Evolutionary conservation across 2,888 invertebrate species (phyloP).

Genomic region (Proisotoma minuta): DNA sequence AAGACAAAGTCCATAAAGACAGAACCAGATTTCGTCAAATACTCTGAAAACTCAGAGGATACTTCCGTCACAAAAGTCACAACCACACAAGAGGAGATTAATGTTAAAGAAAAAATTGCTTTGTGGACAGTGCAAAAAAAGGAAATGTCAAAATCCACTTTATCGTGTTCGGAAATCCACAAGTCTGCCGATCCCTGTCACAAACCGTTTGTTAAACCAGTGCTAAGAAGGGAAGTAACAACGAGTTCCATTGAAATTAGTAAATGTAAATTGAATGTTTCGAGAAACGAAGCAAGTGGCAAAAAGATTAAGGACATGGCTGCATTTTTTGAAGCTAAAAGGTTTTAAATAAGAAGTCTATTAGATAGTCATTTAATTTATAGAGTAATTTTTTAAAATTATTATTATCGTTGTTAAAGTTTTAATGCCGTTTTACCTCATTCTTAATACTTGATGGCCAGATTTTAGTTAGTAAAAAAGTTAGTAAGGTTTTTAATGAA

Average conservation of each 20-base stretch:
- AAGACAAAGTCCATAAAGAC: constrained; percentile 44
- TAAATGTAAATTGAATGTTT: constrained; percentile 20
- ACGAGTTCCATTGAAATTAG: constrained; percentile 40
- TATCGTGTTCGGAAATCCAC: constrained; percentile 5
- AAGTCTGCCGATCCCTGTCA: neutral
- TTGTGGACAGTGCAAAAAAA: constrained; percentile 38
- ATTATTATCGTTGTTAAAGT: too few relatives aligned
- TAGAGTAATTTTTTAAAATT: too few relatives aligned
- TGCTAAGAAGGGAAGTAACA: constrained; percentile 38
- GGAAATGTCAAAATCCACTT: constrained; percentile 8
- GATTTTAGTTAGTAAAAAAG: too few relatives aligned
- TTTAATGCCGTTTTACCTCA: too few relatives aligned
- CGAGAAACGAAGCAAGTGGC: constrained; percentile 27
- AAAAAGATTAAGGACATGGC: constrained; percentile 69
- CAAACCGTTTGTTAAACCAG: constrained; percentile 18
- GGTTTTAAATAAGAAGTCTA: too few relatives aligned
- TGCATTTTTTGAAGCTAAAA: constrained; percentile 69
- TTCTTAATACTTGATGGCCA: too few relatives aligned
- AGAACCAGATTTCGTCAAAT: constrained; percentile 29
- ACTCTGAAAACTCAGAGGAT: neutral
- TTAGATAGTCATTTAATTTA: too few relatives aligned
- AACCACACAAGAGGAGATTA: constrained; percentile 47
- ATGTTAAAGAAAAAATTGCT: constrained; percentile 49
- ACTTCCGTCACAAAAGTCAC: constrained; percentile 5
- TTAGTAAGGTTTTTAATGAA: too few relatives aligned